These are phyloP conservation scores for Dendrocopos noguchii DNA, from an alignment of 2,113 vertebrate species.

Conservation along the genomic window DNA sequence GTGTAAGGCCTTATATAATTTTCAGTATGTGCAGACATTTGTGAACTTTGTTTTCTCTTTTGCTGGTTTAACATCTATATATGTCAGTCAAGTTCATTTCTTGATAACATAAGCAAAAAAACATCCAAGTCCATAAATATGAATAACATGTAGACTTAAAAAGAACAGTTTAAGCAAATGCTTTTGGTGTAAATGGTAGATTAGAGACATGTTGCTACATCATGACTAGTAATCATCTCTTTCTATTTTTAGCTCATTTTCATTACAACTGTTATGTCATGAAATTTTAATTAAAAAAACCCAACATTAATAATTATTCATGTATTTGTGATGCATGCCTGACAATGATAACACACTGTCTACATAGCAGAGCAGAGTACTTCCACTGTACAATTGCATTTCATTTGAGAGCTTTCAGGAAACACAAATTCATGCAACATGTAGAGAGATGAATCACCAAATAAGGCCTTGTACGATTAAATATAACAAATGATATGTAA, in stretches of 20 bases:
- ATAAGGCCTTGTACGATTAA: neutral
- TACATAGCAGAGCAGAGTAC: neutral
- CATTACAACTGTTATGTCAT: neutral
- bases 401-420: slow-evolving; percentile 44
- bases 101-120: neutral
- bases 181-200: neutral
- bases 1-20: neutral
- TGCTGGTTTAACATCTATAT: neutral
- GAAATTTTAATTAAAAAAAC: neutral
- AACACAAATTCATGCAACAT: slow-evolving; percentile 16
- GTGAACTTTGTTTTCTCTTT: neutral
- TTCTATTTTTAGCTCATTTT: neutral
- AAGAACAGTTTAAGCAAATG: neutral
- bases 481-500: neutral
- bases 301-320: neutral
- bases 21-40: neutral
- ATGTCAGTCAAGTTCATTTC: neutral
- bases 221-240: neutral
- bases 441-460: neutral
- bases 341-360: neutral
- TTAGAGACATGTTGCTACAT: neutral
- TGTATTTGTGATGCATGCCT: neutral
- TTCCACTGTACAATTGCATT: neutral
- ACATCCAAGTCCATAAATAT: neutral
- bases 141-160: neutral